Evolutionary conservation across 1,140 invertebrate genomes (phyloP), one percentile per base, ranked within the genome.

Genomic region (Campodea augens): DNA sequence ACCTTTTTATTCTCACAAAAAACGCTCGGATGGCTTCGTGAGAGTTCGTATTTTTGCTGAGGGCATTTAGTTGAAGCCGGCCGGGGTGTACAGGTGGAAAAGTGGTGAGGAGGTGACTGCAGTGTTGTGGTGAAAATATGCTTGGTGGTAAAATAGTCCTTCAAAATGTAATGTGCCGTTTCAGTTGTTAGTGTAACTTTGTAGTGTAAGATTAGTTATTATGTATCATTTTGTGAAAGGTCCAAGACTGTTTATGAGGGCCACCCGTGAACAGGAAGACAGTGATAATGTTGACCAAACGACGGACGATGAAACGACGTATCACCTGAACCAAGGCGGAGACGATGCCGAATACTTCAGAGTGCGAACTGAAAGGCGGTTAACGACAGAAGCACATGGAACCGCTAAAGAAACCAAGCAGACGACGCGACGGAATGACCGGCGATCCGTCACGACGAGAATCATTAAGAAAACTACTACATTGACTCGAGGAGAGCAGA

Each of bases 401-500:
- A 55, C 49, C 39, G 62, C 7, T 7, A 15, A 10, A 10, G 27
- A 32, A 15, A 64, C 74, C 71, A 55, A 75, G 71, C 49, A 75
- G 74, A 53, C 81, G 70, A 60, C 81, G 76, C 48, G 55, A 19
- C 57, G 54, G 21, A 52, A 53, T 15, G 56, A 54, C 41, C 75
- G 77, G 51, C 70, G 79, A 40, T 70, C 78, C 45, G 84, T 89
- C 44, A 89, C 85, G 13, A 85, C 85, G 21, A 74, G 82, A 52
- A 83, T 90, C 47, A 75, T 90, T 4, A 71, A 84, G 39, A 91
- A 90, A 61, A 87, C 88, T 47, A 92, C 87, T 5, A 90, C 87
- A 1, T 59, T 91, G 43, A 87, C 84, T 15, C 69, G 84, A 2
- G 86, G 84, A 20, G 85, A 91, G 55, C 82, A 88, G 57, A 73